phyloP scores from a whole-genome alignment of 2,797 vertebrate genomes.

The Lepus townsendii region DNA sequence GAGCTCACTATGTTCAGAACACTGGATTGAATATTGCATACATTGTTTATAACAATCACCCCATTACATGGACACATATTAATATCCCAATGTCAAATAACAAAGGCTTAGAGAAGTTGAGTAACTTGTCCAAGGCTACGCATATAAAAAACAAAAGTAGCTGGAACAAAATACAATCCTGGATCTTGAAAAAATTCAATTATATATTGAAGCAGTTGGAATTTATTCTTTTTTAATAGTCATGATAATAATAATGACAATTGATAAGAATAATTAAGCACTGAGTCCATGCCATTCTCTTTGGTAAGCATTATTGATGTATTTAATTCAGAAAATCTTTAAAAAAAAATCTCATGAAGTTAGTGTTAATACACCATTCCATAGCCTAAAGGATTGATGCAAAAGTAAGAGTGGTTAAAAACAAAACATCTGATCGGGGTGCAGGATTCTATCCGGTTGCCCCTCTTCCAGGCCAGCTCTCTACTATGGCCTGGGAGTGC shows the following conservation, averaged over 20 bases:
- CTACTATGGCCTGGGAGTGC: too few species aligned
- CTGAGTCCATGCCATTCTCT: not conserved
- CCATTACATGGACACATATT: not conserved
- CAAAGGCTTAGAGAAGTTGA: not conserved
- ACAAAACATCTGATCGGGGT: too few species aligned
- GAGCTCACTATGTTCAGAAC: not conserved
- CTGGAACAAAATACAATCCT: not conserved
- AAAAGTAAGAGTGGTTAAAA: not conserved
- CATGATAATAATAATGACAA: not conserved
- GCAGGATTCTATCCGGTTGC: too few species aligned
- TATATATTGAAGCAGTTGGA: not conserved
- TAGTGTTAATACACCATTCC: not conserved
- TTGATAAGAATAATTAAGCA: not conserved
- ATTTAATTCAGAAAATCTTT: not conserved
- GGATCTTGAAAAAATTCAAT: not conserved
- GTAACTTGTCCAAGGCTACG: not conserved
- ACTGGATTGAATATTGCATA: not conserved
- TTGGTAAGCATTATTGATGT: not conserved
- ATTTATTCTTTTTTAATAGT: not conserved
- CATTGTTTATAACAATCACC: not conserved
- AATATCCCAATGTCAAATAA: not conserved
- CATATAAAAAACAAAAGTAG: not conserved
- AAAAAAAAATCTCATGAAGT: not conserved
- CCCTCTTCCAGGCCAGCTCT: too few species aligned
- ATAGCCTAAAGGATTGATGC: not conserved